Evolutionary conservation across 1,140 invertebrate species (phyloP).

Genomic region (Trialeurodes vaporariorum): DNA sequence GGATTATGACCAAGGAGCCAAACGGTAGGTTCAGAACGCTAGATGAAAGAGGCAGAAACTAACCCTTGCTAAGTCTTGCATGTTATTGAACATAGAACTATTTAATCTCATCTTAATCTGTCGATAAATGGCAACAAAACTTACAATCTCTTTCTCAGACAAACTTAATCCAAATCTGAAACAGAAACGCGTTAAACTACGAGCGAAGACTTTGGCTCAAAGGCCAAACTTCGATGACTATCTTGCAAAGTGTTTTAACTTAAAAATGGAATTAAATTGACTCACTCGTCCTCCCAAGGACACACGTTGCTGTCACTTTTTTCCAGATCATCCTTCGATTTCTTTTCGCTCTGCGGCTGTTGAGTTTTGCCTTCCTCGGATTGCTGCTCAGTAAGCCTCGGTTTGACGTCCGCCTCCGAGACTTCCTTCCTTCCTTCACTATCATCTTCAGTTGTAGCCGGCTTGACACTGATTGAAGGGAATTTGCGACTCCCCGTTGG

Average conservation of each 20-base stretch:
- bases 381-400: slow-evolving; percentile 20
- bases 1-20: too few species aligned
- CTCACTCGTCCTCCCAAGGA: slow-evolving; percentile 83
- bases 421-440: slow-evolving; percentile 23
- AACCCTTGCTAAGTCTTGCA: too few species aligned
- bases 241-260: not conserved
- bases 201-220: not conserved
- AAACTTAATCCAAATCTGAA: not conserved
- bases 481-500: slow-evolving; percentile 3
- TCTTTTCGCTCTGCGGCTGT: slow-evolving; percentile 23
- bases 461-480: slow-evolving; percentile 30
- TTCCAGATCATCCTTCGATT: slow-evolving; percentile 37
- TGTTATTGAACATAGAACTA: too few species aligned
- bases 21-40: too few species aligned
- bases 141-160: too few species aligned
- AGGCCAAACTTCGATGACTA: not conserved
- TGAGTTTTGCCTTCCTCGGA: slow-evolving; percentile 19
- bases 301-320: slow-evolving; percentile 54
- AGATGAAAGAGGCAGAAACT: too few species aligned
- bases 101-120: not conserved
- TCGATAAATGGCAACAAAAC: not conserved
- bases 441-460: slow-evolving; percentile 8
- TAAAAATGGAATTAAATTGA: slow-evolving; percentile 29
- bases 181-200: not conserved
- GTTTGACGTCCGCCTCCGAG: slow-evolving; percentile 6